Conservation (phyloP, 2,113 vertebrate species). For the Cyanistes caeruleus region DNA sequence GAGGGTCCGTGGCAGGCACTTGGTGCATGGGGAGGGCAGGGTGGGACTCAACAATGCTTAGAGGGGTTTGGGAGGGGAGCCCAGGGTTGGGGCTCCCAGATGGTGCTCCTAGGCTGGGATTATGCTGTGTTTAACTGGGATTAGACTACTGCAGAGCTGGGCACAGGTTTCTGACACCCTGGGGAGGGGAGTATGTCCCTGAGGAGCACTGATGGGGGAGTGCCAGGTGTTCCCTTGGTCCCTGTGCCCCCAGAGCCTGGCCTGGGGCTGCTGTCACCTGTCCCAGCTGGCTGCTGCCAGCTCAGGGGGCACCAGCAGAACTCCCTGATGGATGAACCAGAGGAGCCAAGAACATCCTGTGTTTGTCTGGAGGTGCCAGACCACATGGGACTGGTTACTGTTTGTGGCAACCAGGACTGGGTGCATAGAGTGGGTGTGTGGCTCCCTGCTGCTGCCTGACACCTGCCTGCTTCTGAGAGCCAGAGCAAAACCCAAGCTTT, state of each 20-base stretch:
- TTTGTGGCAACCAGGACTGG: not conserved
- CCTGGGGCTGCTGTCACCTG: not conserved
- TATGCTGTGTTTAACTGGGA: not conserved
- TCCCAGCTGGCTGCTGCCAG: not conserved
- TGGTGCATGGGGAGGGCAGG: accelerated
- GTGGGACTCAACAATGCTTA: accelerated
- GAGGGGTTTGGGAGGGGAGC: not conserved
- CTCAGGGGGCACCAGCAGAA: accelerated
- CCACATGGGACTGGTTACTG: not conserved
- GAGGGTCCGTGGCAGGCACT: accelerated
- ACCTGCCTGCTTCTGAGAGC: conserved; percentile 11
- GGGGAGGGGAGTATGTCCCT: not conserved
- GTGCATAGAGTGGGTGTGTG: accelerated
- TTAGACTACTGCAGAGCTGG: not conserved
- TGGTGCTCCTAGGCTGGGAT: not conserved
- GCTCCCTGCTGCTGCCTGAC: not conserved
- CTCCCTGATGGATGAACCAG: accelerated
- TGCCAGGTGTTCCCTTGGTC: not conserved
- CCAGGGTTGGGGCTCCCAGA: not conserved
- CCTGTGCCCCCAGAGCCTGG: too few relatives aligned
- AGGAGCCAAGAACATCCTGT: not conserved
- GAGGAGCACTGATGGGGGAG: accelerated
- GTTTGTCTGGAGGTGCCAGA: not conserved
- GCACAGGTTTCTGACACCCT: not conserved
- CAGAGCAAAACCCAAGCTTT: not conserved